Conservation (phyloP, 2,113 vertebrate genomes). For the Seriola quinqueradiata region DNA sequence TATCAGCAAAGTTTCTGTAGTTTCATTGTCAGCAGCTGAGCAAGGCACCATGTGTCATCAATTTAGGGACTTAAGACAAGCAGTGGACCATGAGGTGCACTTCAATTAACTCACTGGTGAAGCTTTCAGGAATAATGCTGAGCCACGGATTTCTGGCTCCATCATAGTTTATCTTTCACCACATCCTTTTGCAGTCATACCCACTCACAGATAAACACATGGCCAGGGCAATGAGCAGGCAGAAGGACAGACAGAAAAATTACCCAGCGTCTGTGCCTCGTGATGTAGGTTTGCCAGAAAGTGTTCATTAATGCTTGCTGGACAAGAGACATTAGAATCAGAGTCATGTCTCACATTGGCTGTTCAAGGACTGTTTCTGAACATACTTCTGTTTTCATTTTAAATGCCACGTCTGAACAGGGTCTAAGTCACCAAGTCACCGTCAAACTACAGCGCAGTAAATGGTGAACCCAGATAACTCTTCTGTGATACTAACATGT, state of each 20-base stretch:
- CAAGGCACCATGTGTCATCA: slow-evolving; percentile 15
- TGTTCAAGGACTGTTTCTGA: not conserved
- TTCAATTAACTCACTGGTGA: slow-evolving; percentile 31
- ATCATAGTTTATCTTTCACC: slow-evolving; percentile 10
- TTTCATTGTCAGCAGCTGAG: slow-evolving; percentile 20
- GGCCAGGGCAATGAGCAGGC: slow-evolving; percentile 8
- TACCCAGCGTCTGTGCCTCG: not conserved
- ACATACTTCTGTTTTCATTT: not conserved
- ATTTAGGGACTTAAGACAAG: slow-evolving; percentile 23
- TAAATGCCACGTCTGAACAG: too few relatives aligned
- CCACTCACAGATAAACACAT: slow-evolving; percentile 2
- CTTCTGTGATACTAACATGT: too few relatives aligned
- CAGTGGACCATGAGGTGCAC: slow-evolving; percentile 31
- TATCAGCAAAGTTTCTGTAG: not conserved
- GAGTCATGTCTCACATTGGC: not conserved
- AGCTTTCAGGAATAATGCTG: slow-evolving; percentile 50
- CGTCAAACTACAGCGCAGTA: too few relatives aligned
- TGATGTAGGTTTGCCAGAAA: not conserved
- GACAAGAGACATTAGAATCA: not conserved
- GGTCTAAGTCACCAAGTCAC: too few relatives aligned
- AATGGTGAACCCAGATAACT: too few relatives aligned
- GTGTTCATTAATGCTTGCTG: not conserved
- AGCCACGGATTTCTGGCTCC: slow-evolving; percentile 28
- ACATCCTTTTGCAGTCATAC: not conserved
- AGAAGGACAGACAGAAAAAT: slow-evolving; percentile 25